Evolutionary conservation across 2,113 vertebrate species (phyloP).

Genomic region (Rhinogobius similis): DNA sequence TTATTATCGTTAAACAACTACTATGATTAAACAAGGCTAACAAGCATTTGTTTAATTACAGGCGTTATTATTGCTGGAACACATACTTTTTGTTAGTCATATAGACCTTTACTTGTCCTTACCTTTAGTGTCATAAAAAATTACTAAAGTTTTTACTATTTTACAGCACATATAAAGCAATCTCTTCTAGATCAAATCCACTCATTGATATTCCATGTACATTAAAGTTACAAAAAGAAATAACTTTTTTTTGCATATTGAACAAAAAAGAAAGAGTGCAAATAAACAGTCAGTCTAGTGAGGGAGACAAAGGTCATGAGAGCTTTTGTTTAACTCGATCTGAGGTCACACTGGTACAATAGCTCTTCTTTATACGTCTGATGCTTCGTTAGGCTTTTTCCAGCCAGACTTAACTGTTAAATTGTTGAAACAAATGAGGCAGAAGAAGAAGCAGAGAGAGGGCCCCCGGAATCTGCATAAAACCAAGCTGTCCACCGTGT

Average conservation of each 20-base stretch:
- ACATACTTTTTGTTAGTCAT: too few species aligned
- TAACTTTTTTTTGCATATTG: too few species aligned
- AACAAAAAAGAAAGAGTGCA: too few species aligned
- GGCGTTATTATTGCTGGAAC: too few species aligned
- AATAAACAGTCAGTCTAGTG: background rate
- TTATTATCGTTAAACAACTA: too few species aligned
- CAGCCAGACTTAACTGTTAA: background rate
- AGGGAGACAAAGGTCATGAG: background rate
- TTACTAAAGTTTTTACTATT: too few species aligned
- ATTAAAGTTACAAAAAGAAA: too few species aligned
- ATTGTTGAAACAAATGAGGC: background rate
- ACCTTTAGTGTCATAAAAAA: too few species aligned
- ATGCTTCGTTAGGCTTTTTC: constrained; percentile 3
- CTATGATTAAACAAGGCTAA: too few species aligned
- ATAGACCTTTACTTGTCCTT: too few species aligned
- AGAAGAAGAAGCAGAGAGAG: background rate
- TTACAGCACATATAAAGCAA: background rate
- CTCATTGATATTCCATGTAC: background rate
- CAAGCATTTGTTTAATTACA: too few species aligned
- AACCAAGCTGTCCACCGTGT: background rate
- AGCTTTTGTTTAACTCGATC: background rate
- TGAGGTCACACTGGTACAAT: background rate
- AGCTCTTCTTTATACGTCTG: background rate
- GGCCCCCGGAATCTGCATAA: background rate
- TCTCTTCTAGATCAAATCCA: background rate